A percentile compares a stretch with the other conserved stretches of the same genome.
Evolutionary conservation across 2,888 invertebrate species (phyloP).

Genomic region (Oxycera nigricornis): DNA sequence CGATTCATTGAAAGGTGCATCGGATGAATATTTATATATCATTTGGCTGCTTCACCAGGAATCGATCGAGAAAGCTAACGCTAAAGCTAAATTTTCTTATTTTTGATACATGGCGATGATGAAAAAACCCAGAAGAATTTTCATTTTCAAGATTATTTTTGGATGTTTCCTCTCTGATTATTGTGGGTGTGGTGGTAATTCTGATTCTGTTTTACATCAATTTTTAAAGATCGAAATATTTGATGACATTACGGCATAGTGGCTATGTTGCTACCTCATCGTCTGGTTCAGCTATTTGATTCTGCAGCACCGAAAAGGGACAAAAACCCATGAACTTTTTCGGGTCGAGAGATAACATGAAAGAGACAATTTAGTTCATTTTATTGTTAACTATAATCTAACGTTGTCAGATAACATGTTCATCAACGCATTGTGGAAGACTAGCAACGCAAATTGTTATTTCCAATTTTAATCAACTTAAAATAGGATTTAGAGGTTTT

Average conservation of each 20-base stretch:
- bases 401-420: too few relatives aligned
- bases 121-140: not conserved
- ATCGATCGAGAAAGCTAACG: slow-evolving; percentile 5
- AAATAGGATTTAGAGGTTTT: too few relatives aligned
- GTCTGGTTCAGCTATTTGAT: too few relatives aligned
- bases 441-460: too few relatives aligned
- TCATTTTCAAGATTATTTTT: slow-evolving; percentile 33
- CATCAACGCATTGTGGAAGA: too few relatives aligned
- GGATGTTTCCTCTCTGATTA: slow-evolving; percentile 19
- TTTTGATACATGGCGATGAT: slow-evolving; percentile 14
- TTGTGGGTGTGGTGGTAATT: slow-evolving; percentile 5
- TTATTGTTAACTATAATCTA: too few relatives aligned
- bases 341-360: too few relatives aligned
- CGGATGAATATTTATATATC: not conserved
- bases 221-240: not conserved
- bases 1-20: slow-evolving; percentile 38
- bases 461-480: too few relatives aligned
- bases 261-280: too few relatives aligned
- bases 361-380: too few relatives aligned
- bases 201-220: slow-evolving; percentile 27
- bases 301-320: too few relatives aligned
- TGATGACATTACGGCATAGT: not conserved
- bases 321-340: too few relatives aligned
- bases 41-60: not conserved
- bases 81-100: slow-evolving; percentile 21